Conservation (phyloP, 2,888 invertebrate species). For the Microdon myrmicae region DNA sequence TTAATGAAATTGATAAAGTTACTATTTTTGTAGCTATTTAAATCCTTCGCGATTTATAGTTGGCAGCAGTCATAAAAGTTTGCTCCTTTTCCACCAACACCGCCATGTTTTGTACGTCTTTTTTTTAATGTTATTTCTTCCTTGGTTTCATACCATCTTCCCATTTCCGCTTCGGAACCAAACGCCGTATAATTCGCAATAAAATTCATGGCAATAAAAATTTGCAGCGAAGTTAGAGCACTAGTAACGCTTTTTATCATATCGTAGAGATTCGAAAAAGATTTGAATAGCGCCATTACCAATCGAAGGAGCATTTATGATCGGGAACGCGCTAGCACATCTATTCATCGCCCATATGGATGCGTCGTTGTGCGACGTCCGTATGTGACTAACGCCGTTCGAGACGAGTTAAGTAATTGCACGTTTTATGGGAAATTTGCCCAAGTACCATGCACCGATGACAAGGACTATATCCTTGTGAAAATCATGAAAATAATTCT, state of each 20-base stretch:
- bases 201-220: conserved; percentile 48
- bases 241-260: conserved; percentile 18
- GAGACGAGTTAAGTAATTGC: conserved; percentile 50
- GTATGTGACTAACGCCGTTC: conserved; percentile 39
- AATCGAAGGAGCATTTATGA: conserved; percentile 46
- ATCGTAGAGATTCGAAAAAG: conserved; percentile 46
- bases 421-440: conserved; percentile 47
- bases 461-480: conserved; percentile 46
- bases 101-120: conserved; percentile 5
- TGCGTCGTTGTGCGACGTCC: conserved; percentile 15
- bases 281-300: conserved; percentile 51
- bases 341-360: conserved; percentile 4
- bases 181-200: conserved; percentile 51
- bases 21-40: conserved; percentile 43
- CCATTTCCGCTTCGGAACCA: conserved; percentile 26
- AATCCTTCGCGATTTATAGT: conserved; percentile 51
- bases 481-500: conserved; percentile 47
- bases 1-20: conserved; percentile 52
- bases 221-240: conserved; percentile 15
- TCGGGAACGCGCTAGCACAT: conserved; percentile 19
- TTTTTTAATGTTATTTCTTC: conserved; percentile 9
- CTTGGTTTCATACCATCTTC: not conserved
- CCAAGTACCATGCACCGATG: conserved; percentile 48
- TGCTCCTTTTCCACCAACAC: conserved; percentile 21
- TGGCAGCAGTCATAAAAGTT: conserved; percentile 38